Percentiles rank a stretch among this genome's conserved stretches.
Evolutionary conservation across 2,888 invertebrate genomes (phyloP).

Genomic region (Teleogryllus oceanicus): DNA sequence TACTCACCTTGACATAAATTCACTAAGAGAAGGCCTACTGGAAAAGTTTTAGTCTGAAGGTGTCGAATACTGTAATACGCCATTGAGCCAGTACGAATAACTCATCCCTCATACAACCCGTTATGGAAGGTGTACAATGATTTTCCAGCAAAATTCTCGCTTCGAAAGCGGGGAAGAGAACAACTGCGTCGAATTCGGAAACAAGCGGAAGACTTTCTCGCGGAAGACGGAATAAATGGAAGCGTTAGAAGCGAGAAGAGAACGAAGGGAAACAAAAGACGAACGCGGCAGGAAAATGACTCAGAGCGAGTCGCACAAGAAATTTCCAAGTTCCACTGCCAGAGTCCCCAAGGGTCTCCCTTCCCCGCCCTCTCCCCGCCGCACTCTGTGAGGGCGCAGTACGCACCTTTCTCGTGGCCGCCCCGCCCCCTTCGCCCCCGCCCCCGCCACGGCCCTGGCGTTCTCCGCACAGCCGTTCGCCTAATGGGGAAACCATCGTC

Average conservation of each 20-base stretch:
- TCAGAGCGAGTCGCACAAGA: background rate
- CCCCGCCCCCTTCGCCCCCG: background rate
- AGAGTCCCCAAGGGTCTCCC: background rate
- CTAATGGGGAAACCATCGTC: slow-evolving; percentile 3
- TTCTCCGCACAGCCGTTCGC: background rate
- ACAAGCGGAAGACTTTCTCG: background rate
- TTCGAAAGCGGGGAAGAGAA: too few relatives aligned
- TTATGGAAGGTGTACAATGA: too few relatives aligned
- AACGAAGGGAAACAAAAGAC: background rate
- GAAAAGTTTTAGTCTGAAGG: too few relatives aligned
- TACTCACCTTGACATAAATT: too few relatives aligned
- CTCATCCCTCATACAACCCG: too few relatives aligned
- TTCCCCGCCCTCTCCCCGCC: background rate
- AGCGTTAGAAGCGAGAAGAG: background rate
- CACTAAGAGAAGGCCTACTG: too few relatives aligned
- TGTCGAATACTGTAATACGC: too few relatives aligned
- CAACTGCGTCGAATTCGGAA: background rate
- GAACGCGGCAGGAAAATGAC: background rate
- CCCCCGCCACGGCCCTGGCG: background rate
- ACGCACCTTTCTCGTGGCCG: background rate
- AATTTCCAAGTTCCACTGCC: background rate
- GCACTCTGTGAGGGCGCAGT: background rate
- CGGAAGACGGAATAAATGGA: background rate
- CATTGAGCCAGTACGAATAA: too few relatives aligned
- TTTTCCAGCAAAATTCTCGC: too few relatives aligned